A percentile compares a stretch with the other conserved stretches of the same genome.
Conservation (phyloP, 2,113 vertebrate species). For the Oncorhynchus gorbuscha region DNA sequence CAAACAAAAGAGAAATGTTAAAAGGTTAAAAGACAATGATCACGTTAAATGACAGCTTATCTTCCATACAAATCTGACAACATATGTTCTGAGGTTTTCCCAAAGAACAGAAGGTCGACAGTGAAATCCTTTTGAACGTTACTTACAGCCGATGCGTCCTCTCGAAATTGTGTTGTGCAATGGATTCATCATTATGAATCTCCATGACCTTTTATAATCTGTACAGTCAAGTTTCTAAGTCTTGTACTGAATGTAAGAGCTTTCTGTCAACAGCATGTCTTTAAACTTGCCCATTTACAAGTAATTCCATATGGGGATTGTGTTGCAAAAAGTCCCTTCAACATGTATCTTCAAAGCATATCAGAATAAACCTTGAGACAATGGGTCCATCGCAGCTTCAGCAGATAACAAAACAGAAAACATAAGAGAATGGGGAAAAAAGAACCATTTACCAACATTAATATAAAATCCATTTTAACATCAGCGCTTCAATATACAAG, state of each 20-base stretch:
- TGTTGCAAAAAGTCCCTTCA: slow-evolving; percentile 35
- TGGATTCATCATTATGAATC: slow-evolving; percentile 50
- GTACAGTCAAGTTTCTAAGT: slow-evolving; percentile 62
- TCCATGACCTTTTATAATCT: slow-evolving; percentile 51
- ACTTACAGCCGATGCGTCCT: slow-evolving; percentile 37
- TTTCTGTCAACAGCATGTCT: slow-evolving; percentile 54
- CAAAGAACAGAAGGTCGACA: slow-evolving; percentile 58
- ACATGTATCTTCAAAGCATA: slow-evolving; percentile 52
- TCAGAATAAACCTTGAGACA: slow-evolving; percentile 60
- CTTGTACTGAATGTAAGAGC: slow-evolving; percentile 54
- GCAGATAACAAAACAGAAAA: slow-evolving; percentile 48
- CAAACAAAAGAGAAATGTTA: slow-evolving; percentile 33
- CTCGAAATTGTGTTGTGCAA: slow-evolving; percentile 57
- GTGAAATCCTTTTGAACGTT: slow-evolving; percentile 56
- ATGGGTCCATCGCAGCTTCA: slow-evolving; percentile 67
- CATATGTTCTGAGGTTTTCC: slow-evolving; percentile 24
- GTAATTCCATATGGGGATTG: slow-evolving; percentile 42
- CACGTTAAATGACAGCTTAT: slow-evolving; percentile 44
- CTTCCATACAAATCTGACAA: slow-evolving; percentile 46
- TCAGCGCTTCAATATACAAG: slow-evolving; percentile 69
- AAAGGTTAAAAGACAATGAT: slow-evolving; percentile 37
- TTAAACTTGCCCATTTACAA: slow-evolving; percentile 40
- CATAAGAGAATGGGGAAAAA: slow-evolving; percentile 34
- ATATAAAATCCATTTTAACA: slow-evolving; percentile 72
- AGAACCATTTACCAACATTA: slow-evolving; percentile 57